A percentile compares a stretch with the other conserved stretches of the same genome.
Conservation (phyloP, 23 tunicate species). For the Ascidia mentula region DNA sequence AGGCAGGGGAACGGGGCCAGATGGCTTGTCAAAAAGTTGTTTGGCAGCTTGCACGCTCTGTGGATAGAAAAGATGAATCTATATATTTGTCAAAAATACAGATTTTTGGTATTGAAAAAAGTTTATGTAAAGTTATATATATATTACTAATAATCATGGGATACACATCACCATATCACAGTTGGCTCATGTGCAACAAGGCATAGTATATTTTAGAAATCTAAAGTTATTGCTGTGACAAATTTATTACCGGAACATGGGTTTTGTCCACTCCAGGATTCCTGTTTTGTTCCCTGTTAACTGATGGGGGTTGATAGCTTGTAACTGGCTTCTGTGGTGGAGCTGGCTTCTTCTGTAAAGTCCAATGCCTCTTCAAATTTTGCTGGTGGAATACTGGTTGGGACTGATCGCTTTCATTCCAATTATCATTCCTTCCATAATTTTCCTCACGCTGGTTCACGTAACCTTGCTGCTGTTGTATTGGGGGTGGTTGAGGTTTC, state of each 20-base stretch:
- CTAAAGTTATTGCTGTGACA: too few relatives aligned
- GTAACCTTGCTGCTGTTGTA: conserved; percentile 1
- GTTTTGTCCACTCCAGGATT: conserved; percentile 19
- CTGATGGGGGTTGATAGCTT: background rate
- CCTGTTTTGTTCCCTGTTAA: background rate
- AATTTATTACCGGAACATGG: conserved; percentile 12
- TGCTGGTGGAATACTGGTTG: background rate
- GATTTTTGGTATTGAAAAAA: too few relatives aligned
- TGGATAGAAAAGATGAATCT: background rate
- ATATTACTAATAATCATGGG: too few relatives aligned
- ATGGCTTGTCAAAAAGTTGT: conserved; percentile 68
- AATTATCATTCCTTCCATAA: background rate
- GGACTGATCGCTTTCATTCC: background rate
- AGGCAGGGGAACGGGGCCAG: conserved; percentile 53
- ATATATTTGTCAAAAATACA: too few relatives aligned
- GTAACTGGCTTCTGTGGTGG: background rate
- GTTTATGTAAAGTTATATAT: too few relatives aligned
- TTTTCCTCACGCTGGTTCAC: background rate
- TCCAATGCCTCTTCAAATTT: conserved; percentile 17
- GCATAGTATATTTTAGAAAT: background rate
- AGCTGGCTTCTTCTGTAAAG: conserved; percentile 11
- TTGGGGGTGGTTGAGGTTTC: background rate
- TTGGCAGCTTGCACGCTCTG: conserved; percentile 62
- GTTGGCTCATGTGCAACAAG: too few relatives aligned
- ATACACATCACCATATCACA: too few relatives aligned